A percentile compares a stretch with the other conserved stretches of the same genome.
Evolutionary conservation across 2,888 invertebrate species (phyloP).

Genomic region (Tetranychus truncatus): DNA sequence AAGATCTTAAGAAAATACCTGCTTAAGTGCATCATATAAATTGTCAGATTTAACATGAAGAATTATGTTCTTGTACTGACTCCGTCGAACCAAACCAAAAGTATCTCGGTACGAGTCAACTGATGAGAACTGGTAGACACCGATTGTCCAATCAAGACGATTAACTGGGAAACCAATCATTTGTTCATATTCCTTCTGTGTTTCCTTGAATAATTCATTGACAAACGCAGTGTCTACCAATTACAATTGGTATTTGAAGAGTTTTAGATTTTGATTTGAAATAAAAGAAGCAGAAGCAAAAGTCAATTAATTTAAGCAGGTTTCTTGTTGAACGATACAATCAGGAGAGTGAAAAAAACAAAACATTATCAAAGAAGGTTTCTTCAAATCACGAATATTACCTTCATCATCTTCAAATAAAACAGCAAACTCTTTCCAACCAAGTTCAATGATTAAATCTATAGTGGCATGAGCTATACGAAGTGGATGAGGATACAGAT

Average conservation of each 20-base stretch:
- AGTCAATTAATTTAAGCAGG: not conserved
- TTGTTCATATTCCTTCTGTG: not conserved
- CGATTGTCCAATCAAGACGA: not conserved
- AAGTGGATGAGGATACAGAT: not conserved
- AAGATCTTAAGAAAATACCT: not conserved
- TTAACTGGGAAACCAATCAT: not conserved
- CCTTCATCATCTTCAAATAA: conserved; percentile 8
- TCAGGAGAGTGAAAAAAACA: not conserved
- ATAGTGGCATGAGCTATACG: not conserved
- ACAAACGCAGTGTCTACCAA: not conserved
- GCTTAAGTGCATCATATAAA: not conserved
- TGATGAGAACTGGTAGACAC: not conserved
- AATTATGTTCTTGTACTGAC: not conserved
- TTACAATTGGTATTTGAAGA: not conserved
- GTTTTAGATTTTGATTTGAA: not conserved
- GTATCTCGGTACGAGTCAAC: not conserved
- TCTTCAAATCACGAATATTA: not conserved
- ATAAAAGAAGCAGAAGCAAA: not conserved
- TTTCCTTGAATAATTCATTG: not conserved
- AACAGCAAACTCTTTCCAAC: not conserved
- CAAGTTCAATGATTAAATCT: not conserved
- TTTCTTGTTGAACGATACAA: too few species aligned
- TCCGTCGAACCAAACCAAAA: not conserved
- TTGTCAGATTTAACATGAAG: conserved; percentile 8
- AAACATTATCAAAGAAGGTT: not conserved